phyloP scores from a whole-genome alignment of 2,797 vertebrate genomes.

The Micromesistius poutassou region DNA sequence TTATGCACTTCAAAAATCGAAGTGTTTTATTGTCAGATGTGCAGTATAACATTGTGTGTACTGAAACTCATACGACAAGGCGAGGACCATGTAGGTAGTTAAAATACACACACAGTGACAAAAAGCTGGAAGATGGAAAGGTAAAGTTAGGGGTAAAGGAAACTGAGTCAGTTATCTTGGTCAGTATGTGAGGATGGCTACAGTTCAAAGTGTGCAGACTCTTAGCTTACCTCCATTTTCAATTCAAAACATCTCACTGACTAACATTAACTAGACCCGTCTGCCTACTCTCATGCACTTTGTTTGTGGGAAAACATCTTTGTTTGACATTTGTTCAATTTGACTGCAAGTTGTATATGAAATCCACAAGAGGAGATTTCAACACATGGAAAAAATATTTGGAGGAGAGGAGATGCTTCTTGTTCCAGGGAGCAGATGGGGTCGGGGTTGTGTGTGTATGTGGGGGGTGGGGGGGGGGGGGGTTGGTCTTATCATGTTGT shows the following conservation, averaged over 20 bases:
- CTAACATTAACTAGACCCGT: not conserved
- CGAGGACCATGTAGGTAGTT: no score
- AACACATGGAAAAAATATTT: constrained; percentile 10
- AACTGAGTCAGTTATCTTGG: not conserved
- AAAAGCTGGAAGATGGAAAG: not conserved
- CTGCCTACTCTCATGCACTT: not conserved
- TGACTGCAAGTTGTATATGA: not conserved
- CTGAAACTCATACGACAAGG: no score
- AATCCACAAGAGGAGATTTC: not conserved
- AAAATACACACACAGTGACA: not conserved
- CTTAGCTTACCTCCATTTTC: not conserved
- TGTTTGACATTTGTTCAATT: not conserved
- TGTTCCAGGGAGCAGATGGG: constrained; percentile 19
- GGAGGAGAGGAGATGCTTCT: not conserved
- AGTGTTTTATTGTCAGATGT: no score
- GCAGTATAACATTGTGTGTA: no score
- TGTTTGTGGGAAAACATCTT: not conserved
- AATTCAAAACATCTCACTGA: not conserved
- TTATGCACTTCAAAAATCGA: no score
- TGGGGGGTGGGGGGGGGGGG: not conserved
- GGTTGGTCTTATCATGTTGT: not conserved
- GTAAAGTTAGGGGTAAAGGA: not conserved
- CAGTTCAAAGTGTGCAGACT: not conserved
- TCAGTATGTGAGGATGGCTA: not conserved
- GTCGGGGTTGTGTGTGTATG: no score